Evolutionary conservation across 2,888 invertebrate genomes (phyloP).

Genomic region (Endotricha flammealis): DNA sequence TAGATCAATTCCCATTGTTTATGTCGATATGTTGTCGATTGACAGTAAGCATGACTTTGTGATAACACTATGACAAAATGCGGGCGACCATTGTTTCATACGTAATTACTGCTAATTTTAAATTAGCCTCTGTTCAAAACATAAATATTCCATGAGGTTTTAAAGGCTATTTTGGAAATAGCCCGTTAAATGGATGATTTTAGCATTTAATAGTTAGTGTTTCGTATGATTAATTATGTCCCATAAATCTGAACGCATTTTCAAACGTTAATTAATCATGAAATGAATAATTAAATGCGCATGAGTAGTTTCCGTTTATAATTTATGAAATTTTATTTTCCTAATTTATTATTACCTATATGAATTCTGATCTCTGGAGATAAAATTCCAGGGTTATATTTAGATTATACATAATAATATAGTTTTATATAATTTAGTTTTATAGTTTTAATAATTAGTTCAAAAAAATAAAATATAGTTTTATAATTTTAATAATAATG

Average conservation of each 20-base stretch:
- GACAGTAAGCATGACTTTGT: constrained; percentile 12
- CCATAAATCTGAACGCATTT: neutral
- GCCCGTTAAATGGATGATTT: neutral
- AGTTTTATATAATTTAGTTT: too few relatives aligned
- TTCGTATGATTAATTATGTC: neutral
- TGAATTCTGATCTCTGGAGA: too few relatives aligned
- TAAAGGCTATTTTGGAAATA: neutral
- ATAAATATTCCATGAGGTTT: neutral
- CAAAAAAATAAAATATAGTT: too few relatives aligned
- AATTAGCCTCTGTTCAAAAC: constrained; percentile 5
- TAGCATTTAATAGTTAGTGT: neutral
- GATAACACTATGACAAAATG: constrained; percentile 25
- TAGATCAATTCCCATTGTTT: constrained; percentile 44
- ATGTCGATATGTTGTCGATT: constrained; percentile 26
- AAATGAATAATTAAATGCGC: too few relatives aligned
- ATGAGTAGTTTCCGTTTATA: too few relatives aligned
- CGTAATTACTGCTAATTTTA: constrained; percentile 6
- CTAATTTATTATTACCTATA: too few relatives aligned
- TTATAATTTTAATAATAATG: too few relatives aligned
- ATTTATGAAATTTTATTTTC: too few relatives aligned
- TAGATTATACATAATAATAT: too few relatives aligned
- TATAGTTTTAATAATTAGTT: too few relatives aligned
- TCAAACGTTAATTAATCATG: neutral
- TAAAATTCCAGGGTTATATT: too few relatives aligned
- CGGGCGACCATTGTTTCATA: constrained; percentile 25